Evolutionary conservation across 1,140 invertebrate genomes (phyloP).

Genomic region (Zaprionus tsacasi): DNA sequence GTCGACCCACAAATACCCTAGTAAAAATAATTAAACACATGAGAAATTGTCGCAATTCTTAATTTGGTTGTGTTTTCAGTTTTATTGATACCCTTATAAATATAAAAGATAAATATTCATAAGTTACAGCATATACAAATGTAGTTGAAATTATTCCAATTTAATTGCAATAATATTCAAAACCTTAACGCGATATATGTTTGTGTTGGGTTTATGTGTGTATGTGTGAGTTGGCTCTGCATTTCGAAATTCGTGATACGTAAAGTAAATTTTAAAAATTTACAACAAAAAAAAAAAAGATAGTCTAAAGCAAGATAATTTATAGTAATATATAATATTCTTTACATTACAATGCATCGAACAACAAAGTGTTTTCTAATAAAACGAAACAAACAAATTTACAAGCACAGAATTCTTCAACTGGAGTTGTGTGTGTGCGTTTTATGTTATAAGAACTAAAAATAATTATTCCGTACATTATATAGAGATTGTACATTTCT

Average conservation of each 20-base stretch:
- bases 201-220: conserved; percentile 14
- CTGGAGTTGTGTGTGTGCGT: not conserved
- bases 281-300: conserved; percentile 43
- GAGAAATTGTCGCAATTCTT: not conserved
- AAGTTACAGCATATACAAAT: conserved; percentile 72
- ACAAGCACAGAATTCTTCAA: conserved; percentile 5
- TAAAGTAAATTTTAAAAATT: conserved; percentile 53
- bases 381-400: not conserved
- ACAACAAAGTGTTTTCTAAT: too few species aligned
- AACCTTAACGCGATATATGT: conserved; percentile 44
- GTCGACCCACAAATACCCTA: not conserved
- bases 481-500: conserved; percentile 8
- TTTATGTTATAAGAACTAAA: conserved; percentile 3
- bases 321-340: conserved; percentile 1
- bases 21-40: too few species aligned
- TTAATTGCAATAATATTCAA: conserved; percentile 79
- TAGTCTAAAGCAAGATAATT: conserved; percentile 16
- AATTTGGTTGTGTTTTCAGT: conserved; percentile 32
- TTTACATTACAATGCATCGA: conserved; percentile 8
- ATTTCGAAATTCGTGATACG: conserved; percentile 42
- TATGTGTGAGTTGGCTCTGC: conserved; percentile 12
- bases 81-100: conserved; percentile 72
- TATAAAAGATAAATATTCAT: conserved; percentile 60
- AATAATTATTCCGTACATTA: not conserved
- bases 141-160: conserved; percentile 76